Conservation (phyloP, 2,113 vertebrate genomes). For the Corydoras sp. region DNA sequence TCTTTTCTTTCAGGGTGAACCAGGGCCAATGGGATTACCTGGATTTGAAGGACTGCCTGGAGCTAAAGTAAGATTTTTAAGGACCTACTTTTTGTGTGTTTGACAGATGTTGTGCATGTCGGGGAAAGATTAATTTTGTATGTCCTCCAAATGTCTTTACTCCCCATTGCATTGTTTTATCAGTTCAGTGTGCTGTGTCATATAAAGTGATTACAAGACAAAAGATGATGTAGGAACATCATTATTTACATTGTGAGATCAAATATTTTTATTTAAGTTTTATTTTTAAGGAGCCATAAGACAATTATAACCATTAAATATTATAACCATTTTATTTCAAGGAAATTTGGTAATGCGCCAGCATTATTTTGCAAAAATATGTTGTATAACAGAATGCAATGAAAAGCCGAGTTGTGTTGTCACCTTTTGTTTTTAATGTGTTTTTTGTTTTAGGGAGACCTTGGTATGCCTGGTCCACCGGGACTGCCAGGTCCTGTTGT, state of each 20-base stretch:
- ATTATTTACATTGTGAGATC: too few species aligned
- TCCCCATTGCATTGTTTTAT: too few species aligned
- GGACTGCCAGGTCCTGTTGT: conserved; percentile 71
- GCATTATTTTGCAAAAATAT: background rate
- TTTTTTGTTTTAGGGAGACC: conserved; percentile 72
- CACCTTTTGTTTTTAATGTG: conserved; percentile 12
- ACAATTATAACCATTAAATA: too few species aligned
- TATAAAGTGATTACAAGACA: background rate
- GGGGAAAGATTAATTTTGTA: too few species aligned
- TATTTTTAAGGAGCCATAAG: too few species aligned
- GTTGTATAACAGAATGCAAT: background rate
- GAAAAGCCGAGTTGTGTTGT: background rate
- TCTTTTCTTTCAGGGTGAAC: conserved; percentile 77
- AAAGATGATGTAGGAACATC: background rate
- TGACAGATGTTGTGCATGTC: background rate
- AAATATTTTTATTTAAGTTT: too few species aligned
- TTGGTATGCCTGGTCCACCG: conserved; percentile 69
- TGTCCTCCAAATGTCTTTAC: too few species aligned
- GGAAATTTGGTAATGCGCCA: background rate
- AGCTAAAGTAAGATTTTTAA: conserved; percentile 75
- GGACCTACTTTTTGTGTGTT: background rate
- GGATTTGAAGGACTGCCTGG: conserved; percentile 91
- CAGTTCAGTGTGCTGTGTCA: background rate
- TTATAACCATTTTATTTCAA: background rate
- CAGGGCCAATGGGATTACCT: conserved; percentile 89